Percentiles rank a stretch among this genome's conserved stretches.
These are phyloP conservation scores for Asteroscopus sphinx DNA, from an alignment of 2,888 invertebrate species.

Conservation along the genomic window DNA sequence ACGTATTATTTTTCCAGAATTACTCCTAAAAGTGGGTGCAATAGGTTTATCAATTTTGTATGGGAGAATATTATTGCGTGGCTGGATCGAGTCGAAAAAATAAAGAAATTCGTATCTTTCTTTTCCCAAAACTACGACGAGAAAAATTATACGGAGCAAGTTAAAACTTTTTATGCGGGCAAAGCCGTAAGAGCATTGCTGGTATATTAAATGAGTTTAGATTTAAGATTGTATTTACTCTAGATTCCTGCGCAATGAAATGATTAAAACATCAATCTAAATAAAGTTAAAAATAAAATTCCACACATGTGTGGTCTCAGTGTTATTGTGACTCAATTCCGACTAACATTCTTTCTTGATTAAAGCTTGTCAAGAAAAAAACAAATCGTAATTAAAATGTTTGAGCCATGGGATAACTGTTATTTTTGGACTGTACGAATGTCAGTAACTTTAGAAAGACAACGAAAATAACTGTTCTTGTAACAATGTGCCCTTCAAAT, in stretches of 20 bases:
- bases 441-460: conserved; percentile 9
- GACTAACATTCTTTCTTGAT: conserved; percentile 35
- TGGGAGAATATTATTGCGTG: too few species aligned
- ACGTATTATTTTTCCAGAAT: too few species aligned
- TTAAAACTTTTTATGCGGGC: too few species aligned
- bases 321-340: conserved; percentile 18
- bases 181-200: too few species aligned
- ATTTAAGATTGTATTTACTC: conserved; percentile 18
- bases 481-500: conserved; percentile 37
- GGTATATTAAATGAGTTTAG: conserved; percentile 5
- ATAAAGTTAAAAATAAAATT: conserved; percentile 8
- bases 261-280: conserved; percentile 15
- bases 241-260: conserved; percentile 7
- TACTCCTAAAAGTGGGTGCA: too few species aligned
- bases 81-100: too few species aligned
- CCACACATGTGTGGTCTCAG: conserved; percentile 8
- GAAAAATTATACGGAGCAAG: too few species aligned
- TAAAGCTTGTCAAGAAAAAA: conserved; percentile 25
- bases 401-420: conserved; percentile 33
- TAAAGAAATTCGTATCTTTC: too few species aligned
- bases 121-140: too few species aligned
- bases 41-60: too few species aligned
- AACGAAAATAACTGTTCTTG: conserved; percentile 23
- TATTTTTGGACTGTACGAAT: conserved; percentile 5
- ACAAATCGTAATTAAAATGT: conserved; percentile 31